phyloP scores from a whole-genome alignment of 2,888 invertebrate genomes.

The Sinopyrophorus schimmeli region DNA sequence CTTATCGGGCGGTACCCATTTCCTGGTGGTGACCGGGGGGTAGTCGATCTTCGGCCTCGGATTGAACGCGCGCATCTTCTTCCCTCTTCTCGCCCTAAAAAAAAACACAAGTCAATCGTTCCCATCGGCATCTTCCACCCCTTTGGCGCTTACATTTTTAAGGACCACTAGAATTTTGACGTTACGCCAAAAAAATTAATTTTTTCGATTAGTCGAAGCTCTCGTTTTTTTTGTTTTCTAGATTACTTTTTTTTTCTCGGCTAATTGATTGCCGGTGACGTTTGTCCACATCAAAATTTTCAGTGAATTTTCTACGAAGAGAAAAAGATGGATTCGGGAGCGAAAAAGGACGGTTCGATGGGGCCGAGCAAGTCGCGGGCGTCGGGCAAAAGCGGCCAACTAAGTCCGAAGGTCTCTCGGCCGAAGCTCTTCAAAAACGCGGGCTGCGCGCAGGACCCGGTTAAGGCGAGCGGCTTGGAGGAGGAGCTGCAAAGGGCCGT shows the following conservation, averaged over 20 bases:
- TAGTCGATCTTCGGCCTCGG: constrained; percentile 42
- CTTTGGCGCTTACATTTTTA: too few species aligned
- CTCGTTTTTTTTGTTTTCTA: too few species aligned
- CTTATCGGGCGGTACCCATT: constrained; percentile 51
- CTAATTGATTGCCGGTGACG: too few species aligned
- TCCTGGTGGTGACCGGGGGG: constrained; percentile 48
- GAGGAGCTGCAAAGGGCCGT: constrained; percentile 4
- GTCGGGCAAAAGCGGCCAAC: not conserved
- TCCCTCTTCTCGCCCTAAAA: constrained; percentile 10
- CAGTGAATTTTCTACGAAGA: not conserved
- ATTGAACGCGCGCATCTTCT: constrained; percentile 17
- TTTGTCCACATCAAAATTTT: not conserved
- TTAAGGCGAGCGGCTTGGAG: constrained; percentile 5
- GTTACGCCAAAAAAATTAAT: too few species aligned
- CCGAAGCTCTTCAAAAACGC: constrained; percentile 11
- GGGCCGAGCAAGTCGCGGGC: not conserved
- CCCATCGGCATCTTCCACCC: too few species aligned
- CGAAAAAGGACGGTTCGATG: too few species aligned
- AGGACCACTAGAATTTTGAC: too few species aligned
- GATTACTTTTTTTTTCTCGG: too few species aligned
- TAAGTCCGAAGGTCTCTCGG: constrained; percentile 11
- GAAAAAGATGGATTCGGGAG: constrained; percentile 4
- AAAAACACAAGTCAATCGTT: too few species aligned
- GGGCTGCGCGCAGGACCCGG: constrained; percentile 8
- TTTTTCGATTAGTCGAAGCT: too few species aligned